Base-by-base conservation (phyloP, 2,797 vertebrate species). In the Microcaecilia unicolor region DNA sequence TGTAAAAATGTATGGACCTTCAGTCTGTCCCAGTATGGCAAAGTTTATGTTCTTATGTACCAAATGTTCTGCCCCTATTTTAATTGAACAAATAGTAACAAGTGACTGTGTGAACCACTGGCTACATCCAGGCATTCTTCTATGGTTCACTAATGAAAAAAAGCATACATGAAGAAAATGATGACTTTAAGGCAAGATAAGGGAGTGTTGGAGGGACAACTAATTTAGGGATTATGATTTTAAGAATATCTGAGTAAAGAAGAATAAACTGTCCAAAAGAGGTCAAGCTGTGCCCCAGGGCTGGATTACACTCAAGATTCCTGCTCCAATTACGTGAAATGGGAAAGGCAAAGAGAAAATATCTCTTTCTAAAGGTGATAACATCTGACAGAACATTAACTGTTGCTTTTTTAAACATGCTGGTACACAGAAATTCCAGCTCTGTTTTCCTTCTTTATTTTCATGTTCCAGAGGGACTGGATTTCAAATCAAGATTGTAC, bases 291-390 rank as follows among this genome's bases (percentile, higher is more conserved):
- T 50, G 58, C 69, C 56, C 48, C 48, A 52, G 58, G 57, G 57
- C 58, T 66, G 66, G 72, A 81, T 84, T 82, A 76, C 47, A 41
- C 25, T 62, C 30, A 3, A 31, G 60, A 48, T 34, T 37, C 24
- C 35, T 44, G 32, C 47, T 67, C 55, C 56, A 70, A 49, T 61
- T 50, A 60, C 51, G 60, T 18, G 44, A 44, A 66, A 43, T 32
- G 34, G 18, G 30, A 31, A 51, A 54, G 22, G 25, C 41, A 19
- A 39, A 18, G 34, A 20, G 40, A 41, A 38, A 33, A 44, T 11
- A 31, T 43, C 56, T 59, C 44, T 56, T 34, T 6, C 20, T 15
- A 22, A 18, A 33, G 14, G 16, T 36, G 34, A 12, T 44, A 37
- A 47, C 31, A 59, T 49, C 44, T 36, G 17, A 45, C 23, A 44